Percentiles rank a stretch among this genome's conserved stretches.
Evolutionary conservation across 1,140 invertebrate species (phyloP).

Genomic region (Colletes latitarsis): DNA sequence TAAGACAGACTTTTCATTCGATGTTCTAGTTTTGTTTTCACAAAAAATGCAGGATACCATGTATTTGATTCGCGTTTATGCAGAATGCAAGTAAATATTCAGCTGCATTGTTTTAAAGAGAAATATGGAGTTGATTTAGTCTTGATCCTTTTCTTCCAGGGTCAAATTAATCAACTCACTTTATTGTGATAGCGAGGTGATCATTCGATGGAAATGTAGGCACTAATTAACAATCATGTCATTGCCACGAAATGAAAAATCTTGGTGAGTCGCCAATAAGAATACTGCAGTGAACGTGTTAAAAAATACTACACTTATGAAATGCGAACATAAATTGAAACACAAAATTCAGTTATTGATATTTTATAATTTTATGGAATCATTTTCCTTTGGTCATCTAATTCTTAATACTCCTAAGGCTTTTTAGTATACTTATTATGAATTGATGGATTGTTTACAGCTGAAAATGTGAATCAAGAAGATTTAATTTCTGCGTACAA

Average conservation of each 20-base stretch:
- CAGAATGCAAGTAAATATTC: constrained; percentile 29
- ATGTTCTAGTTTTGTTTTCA: no score
- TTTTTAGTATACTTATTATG: constrained; percentile 50
- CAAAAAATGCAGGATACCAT: no score
- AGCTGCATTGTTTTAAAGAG: constrained; percentile 1
- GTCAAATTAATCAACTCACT: constrained; percentile 52
- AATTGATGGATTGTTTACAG: constrained; percentile 76
- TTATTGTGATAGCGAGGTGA: constrained; percentile 52
- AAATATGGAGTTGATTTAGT: constrained; percentile 40
- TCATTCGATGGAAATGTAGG: constrained; percentile 49
- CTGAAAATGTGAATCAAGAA: constrained; percentile 81
- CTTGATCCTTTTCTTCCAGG: constrained; percentile 51
- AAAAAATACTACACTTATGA: constrained; percentile 39
- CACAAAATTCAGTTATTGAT: neutral
- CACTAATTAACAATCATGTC: constrained; percentile 44
- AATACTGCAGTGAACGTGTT: constrained; percentile 53
- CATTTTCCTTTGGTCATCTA: constrained; percentile 50
- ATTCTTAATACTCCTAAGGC: constrained; percentile 53
- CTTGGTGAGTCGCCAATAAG: constrained; percentile 49
- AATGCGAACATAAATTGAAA: constrained; percentile 28
- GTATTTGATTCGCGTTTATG: neutral
- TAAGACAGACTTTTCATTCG: no score
- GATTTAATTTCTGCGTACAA: constrained; percentile 87
- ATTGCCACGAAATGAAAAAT: constrained; percentile 44
- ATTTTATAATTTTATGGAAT: neutral